phyloP scores from a whole-genome alignment of 2,797 vertebrate species.

The Lithobates pipiens region DNA sequence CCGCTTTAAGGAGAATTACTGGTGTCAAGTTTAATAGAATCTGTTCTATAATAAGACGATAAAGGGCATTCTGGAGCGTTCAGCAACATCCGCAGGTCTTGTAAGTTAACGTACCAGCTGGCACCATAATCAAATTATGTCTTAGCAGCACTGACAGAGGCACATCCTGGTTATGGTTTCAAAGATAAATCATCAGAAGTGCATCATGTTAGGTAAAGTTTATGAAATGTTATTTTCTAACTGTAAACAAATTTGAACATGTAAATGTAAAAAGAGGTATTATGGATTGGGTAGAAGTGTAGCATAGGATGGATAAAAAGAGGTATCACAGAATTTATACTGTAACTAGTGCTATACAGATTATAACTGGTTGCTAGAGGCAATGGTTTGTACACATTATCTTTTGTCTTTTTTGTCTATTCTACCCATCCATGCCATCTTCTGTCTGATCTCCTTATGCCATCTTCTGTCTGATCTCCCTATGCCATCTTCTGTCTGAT shows the following conservation, averaged over 20 bases:
- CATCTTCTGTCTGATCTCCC: too few species aligned
- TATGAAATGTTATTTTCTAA: neutral
- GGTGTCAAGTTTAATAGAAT: constrained; percentile 48
- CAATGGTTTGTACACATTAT: too few species aligned
- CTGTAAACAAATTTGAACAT: neutral
- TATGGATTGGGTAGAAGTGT: too few species aligned
- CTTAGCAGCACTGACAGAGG: constrained; percentile 4
- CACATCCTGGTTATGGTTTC: constrained; percentile 20
- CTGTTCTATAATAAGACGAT: constrained; percentile 18
- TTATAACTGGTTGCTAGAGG: too few species aligned
- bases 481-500: too few species aligned
- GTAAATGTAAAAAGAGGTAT: neutral
- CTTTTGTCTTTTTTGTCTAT: too few species aligned
- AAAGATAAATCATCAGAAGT: constrained; percentile 24
- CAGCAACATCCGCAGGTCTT: constrained; percentile 15
- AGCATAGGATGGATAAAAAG: too few species aligned
- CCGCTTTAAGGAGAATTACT: constrained; percentile 24
- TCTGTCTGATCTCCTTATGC: too few species aligned
- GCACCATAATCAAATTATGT: constrained; percentile 44
- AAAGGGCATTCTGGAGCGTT: constrained; percentile 19
- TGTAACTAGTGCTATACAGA: too few species aligned
- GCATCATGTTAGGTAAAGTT: constrained; percentile 18
- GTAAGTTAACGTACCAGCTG: constrained; percentile 30
- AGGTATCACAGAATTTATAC: too few species aligned
- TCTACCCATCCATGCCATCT: too few species aligned